Conservation (phyloP, 2,797 vertebrate genomes). For the Sorex maritimensis region DNA sequence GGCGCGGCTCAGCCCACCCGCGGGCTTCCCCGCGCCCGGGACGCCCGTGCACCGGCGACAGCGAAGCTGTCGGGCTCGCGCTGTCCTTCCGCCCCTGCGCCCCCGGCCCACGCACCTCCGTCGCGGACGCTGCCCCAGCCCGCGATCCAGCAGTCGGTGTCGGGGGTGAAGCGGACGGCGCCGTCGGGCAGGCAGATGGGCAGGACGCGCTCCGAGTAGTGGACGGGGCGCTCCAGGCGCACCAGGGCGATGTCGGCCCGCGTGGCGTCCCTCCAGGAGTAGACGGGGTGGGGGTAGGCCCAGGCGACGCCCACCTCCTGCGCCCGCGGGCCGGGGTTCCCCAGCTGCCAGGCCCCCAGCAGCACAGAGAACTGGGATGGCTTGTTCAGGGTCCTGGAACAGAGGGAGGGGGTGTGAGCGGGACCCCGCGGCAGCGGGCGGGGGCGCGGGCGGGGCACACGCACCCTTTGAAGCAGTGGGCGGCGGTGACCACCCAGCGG, state of each 20-base stretch:
- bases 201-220: slow-evolving; percentile 83
- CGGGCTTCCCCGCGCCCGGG: too few relatives aligned
- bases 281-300: slow-evolving; percentile 79
- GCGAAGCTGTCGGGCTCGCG: neutral
- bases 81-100: neutral
- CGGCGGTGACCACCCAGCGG: slow-evolving; percentile 85
- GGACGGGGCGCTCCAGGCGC: slow-evolving; percentile 78
- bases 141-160: slow-evolving; percentile 86
- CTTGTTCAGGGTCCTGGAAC: slow-evolving; percentile 69
- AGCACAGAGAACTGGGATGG: slow-evolving; percentile 78
- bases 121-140: slow-evolving; percentile 87
- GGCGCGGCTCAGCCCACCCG: too few relatives aligned
- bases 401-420: neutral
- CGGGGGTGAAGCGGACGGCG: slow-evolving; percentile 54
- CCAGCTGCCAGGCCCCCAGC: slow-evolving; percentile 86
- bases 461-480: slow-evolving; percentile 87
- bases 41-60: too few relatives aligned
- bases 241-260: slow-evolving; percentile 87
- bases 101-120: slow-evolving; percentile 73
- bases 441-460: neutral
- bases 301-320: slow-evolving; percentile 76
- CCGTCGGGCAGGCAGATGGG: slow-evolving; percentile 88
- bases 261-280: slow-evolving; percentile 77
- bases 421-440: neutral
- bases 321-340: slow-evolving; percentile 62